These are phyloP conservation scores for Murina feae DNA, from an alignment of 2,113 vertebrate species.

Conservation along the genomic window DNA sequence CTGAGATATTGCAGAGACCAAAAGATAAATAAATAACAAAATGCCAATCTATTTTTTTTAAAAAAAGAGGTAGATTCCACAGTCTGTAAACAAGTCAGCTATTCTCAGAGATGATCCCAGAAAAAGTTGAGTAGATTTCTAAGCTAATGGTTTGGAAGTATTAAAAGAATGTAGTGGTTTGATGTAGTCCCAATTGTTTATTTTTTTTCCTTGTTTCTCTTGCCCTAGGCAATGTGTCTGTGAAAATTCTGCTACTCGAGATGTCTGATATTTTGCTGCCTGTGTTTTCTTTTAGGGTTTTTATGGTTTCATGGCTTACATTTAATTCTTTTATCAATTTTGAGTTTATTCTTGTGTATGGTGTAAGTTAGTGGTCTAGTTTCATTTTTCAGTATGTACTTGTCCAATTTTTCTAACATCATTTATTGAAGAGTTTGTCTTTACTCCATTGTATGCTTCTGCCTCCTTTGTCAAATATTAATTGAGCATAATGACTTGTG, in stretches of 20 bases:
- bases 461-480: neutral
- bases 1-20: constrained; percentile 1
- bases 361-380: too few species aligned
- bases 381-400: too few species aligned
- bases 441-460: neutral
- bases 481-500: neutral
- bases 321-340: too few species aligned
- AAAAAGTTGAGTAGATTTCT: constrained; percentile 22
- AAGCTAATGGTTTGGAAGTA: constrained; percentile 31
- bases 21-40: neutral
- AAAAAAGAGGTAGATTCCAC: neutral
- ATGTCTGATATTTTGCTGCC: too few species aligned
- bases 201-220: neutral
- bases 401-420: too few species aligned
- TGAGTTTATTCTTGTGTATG: too few species aligned
- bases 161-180: neutral
- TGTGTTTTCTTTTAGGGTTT: too few species aligned
- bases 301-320: too few species aligned
- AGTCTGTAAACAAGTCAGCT: neutral
- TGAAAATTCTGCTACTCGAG: too few species aligned
- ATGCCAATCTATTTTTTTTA: neutral
- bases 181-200: neutral
- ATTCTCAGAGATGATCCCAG: constrained; percentile 7
- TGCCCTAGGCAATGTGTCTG: too few species aligned
- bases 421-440: too few species aligned